Conservation (phyloP, 2,113 vertebrate genomes). For the Corythornis vintsioides region DNA sequence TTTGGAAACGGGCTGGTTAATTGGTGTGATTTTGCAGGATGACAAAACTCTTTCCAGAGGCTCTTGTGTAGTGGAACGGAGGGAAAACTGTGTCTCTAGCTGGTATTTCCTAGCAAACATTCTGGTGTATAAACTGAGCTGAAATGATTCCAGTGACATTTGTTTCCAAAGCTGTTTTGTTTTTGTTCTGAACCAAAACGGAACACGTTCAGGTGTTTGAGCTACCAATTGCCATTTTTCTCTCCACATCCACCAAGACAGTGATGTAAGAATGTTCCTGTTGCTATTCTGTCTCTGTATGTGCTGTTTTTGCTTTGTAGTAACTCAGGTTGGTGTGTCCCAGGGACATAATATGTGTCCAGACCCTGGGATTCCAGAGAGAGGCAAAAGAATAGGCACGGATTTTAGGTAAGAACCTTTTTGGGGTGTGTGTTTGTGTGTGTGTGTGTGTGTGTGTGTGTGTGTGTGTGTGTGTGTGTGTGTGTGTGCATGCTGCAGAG, state of each 20-base stretch:
- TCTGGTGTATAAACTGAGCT: neutral
- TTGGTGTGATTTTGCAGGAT: neutral
- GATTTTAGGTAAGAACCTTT: slow-evolving; percentile 90
- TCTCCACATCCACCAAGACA: slow-evolving; percentile 62
- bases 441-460: neutral
- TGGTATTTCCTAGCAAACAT: neutral
- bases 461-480: neutral
- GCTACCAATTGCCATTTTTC: slow-evolving; percentile 50
- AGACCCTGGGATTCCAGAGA: slow-evolving; percentile 96
- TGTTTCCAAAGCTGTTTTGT: slow-evolving; percentile 1
- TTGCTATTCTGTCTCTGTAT: slow-evolving; percentile 77
- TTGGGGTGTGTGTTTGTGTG: neutral
- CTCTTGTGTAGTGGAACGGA: neutral
- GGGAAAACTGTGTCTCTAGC: neutral
- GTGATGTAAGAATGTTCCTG: slow-evolving; percentile 33
- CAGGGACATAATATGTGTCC: slow-evolving; percentile 99
- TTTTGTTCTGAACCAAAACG: neutral
- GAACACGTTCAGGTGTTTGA: neutral
- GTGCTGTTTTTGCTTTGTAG: slow-evolving; percentile 86
- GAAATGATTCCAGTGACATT: slow-evolving; percentile 28
- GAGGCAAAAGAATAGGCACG: slow-evolving; percentile 97
- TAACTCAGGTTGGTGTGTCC: slow-evolving; percentile 98
- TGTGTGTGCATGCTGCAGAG: neutral
- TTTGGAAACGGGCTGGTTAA: neutral
- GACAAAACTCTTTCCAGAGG: neutral